Evolutionary conservation across 1,140 invertebrate species (phyloP), one percentile per base, ranked within the genome.

Genomic region (Tyrophagus putrescentiae): DNA sequence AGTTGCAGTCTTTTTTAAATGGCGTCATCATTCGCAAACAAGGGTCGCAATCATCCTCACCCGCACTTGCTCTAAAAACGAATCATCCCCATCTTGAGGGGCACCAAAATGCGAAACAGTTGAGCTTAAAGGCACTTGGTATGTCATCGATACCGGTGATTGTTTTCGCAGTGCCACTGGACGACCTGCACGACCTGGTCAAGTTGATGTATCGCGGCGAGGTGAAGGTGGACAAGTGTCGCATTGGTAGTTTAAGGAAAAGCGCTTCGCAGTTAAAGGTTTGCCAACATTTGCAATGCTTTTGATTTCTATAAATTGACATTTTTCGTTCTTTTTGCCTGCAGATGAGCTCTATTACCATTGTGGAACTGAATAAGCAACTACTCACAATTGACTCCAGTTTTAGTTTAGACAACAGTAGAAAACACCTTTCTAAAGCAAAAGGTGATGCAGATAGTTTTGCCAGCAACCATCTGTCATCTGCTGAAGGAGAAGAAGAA

Each of bases 251-350:
- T 48, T 9, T 48, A 21, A 21, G 31, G 7, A 21, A 21, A 48
- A 48, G 45, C 31, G 45, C 45, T 18, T 7, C 23, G 23, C 7
- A 48, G 31, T 21, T 48, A 48, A 48, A 48, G 45, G 45, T 48
- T 9, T 48, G 45, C 7, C 31, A 48, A 21, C 7, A 21, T 48
- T 48, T 48, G 18, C 7, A n/a, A n/a, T n/a, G n/a, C n/a, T n/a
- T 48, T 21, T 7, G 18, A 48, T 25, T 21, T 48, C 7, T 7
- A 7, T 48, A 6, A 21, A 25, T 48, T 48, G 31, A 48, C n/a
- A n/a, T 7, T 48, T 7, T 25, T 21, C 31, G 7, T 48, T 48
- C 13, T 48, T 7, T 48, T 48, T 18, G 31, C n/a, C 31, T 13
- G 31, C 18, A 48, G 45, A 48, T 48, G 45, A 48, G 18, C 21